These are phyloP conservation scores for Oreocharis arfaki DNA, from an alignment of 2,113 vertebrate genomes.

Conservation along the genomic window DNA sequence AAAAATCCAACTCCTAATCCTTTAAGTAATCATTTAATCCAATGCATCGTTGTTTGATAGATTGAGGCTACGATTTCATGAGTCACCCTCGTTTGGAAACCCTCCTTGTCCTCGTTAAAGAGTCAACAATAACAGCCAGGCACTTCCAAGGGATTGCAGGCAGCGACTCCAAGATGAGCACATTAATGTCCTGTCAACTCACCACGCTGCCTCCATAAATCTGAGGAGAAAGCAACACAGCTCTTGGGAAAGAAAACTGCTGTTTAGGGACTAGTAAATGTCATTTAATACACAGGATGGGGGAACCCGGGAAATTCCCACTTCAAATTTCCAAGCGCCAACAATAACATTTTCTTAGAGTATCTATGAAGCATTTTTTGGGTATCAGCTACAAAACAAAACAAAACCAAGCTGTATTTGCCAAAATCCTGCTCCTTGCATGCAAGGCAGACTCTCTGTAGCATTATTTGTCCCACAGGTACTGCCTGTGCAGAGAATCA, in stretches of 20 bases:
- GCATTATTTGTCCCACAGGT: background rate
- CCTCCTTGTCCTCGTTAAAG: background rate
- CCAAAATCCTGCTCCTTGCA: background rate
- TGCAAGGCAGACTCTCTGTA: background rate
- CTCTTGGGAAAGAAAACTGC: conserved; percentile 7
- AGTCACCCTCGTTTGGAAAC: background rate
- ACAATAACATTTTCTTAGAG: background rate
- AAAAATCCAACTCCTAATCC: conserved; percentile 1
- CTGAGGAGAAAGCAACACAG: background rate
- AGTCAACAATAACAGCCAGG: conserved; percentile 28
- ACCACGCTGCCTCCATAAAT: conserved; percentile 30
- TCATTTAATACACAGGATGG: background rate
- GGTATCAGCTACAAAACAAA: background rate
- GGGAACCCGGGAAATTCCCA: background rate
- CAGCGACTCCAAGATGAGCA: background rate
- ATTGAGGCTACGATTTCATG: conserved; percentile 51
- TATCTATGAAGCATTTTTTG: background rate
- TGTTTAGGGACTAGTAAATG: background rate
- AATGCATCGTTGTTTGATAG: conserved; percentile 20
- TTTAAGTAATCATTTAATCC: conserved; percentile 50
- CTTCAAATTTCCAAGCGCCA: background rate
- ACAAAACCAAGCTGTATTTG: background rate
- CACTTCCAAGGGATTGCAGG: background rate
- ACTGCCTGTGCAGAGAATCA: too few species aligned
- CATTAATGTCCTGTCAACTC: conserved; percentile 44